Conservation (phyloP, 2,888 invertebrate species). For the Nymphalis polychloros region DNA sequence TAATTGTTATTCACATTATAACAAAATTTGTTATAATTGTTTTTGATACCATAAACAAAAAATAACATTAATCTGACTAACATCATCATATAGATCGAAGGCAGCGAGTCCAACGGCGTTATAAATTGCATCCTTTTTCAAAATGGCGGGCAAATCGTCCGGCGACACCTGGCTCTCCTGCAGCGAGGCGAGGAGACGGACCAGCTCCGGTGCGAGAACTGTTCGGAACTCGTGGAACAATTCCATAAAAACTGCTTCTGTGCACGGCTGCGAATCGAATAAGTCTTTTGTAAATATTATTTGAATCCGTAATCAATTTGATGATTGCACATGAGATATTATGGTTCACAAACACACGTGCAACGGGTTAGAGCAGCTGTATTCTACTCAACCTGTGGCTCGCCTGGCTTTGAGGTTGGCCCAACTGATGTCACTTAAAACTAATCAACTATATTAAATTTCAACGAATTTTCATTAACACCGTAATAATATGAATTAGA, state of each 20-base stretch:
- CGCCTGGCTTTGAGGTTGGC: too few relatives aligned
- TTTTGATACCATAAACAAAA: too few relatives aligned
- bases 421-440: too few relatives aligned
- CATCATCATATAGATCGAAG: slow-evolving; percentile 94
- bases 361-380: too few relatives aligned
- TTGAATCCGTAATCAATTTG: too few relatives aligned
- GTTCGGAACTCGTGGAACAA: slow-evolving; percentile 90
- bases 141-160: slow-evolving; percentile 88
- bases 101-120: slow-evolving; percentile 94
- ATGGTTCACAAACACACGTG: too few relatives aligned
- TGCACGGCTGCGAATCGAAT: slow-evolving; percentile 86
- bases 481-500: too few relatives aligned
- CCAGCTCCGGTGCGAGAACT: slow-evolving; percentile 87
- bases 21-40: too few relatives aligned
- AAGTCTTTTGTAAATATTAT: neutral
- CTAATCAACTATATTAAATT: too few relatives aligned
- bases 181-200: slow-evolving; percentile 85
- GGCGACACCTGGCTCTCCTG: slow-evolving; percentile 86
- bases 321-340: too few relatives aligned
- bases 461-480: too few relatives aligned
- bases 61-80: slow-evolving; percentile 53
- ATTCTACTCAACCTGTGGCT: too few relatives aligned
- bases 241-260: slow-evolving; percentile 91
- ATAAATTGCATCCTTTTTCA: slow-evolving; percentile 96
- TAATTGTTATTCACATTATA: neutral